Evolutionary conservation across 2,113 vertebrate genomes (phyloP).

Genomic region (Coptodon bakossiorum): DNA sequence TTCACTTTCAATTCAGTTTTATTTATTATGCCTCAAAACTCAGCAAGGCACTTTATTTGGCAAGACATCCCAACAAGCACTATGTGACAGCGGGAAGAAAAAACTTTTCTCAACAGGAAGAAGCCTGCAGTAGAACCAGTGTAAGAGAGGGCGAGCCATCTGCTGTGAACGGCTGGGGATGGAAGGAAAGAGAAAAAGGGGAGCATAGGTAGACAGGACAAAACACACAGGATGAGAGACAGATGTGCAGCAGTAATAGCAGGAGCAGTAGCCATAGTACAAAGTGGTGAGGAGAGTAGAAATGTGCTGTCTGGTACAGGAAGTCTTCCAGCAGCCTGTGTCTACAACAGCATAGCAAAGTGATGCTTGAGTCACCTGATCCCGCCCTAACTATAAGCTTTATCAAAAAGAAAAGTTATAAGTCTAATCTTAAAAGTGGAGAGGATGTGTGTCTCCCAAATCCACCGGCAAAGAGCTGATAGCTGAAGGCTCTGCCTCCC

Average conservation of each 20-base stretch:
- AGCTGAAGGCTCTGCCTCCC: not conserved
- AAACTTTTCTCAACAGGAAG: not conserved
- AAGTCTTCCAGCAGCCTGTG: not conserved
- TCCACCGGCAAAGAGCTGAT: rapidly evolving
- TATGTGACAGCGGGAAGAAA: not conserved
- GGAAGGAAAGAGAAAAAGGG: not conserved
- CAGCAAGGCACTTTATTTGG: not conserved
- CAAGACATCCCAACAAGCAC: not conserved
- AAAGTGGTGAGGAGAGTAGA: not conserved
- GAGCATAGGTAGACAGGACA: not conserved
- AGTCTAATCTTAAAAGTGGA: not conserved
- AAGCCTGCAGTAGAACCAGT: not conserved
- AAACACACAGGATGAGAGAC: not conserved
- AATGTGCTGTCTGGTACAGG: not conserved
- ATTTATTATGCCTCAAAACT: not conserved
- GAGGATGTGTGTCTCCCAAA: not conserved
- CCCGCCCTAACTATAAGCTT: not conserved
- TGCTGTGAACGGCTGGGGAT: not conserved
- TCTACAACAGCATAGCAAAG: not conserved
- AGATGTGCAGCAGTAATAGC: not conserved
- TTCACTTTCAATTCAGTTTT: not conserved
- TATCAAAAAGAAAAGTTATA: not conserved
- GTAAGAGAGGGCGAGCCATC: not conserved
- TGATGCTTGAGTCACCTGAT: not conserved
- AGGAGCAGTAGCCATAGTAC: not conserved